These are phyloP conservation scores for Enteromius treurensis DNA, from an alignment of 2,797 vertebrate genomes.

Conservation along the genomic window DNA sequence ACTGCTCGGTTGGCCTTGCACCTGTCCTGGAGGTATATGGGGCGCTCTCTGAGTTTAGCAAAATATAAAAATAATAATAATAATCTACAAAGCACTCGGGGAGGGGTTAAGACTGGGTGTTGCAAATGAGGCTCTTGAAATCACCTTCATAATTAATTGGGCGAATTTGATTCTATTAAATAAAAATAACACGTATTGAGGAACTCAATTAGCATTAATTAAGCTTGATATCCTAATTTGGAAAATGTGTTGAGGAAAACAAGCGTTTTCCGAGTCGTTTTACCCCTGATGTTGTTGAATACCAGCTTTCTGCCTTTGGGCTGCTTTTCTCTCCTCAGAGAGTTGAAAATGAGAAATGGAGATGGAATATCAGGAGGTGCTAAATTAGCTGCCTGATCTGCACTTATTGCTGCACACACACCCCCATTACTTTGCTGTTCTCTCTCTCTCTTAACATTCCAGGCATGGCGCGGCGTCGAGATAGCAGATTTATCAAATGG, in stretches of 20 bases:
- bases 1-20: slow-evolving; percentile 51
- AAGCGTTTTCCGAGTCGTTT: slow-evolving; percentile 90
- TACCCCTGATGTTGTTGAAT: slow-evolving; percentile 89
- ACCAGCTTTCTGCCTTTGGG: slow-evolving; percentile 95
- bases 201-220: slow-evolving; percentile 99
- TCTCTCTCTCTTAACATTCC: slow-evolving; percentile 97
- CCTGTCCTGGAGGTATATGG: slow-evolving; percentile 54
- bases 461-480: slow-evolving; percentile 96
- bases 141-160: slow-evolving; percentile 99
- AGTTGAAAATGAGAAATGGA: slow-evolving; percentile 99
- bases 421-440: slow-evolving; percentile 91
- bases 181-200: slow-evolving; percentile 99
- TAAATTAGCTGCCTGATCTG: slow-evolving; percentile 99
- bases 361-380: slow-evolving; percentile 99
- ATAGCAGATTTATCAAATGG: slow-evolving; percentile 99
- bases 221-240: slow-evolving; percentile 99
- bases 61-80: slow-evolving; percentile 64
- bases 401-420: slow-evolving; percentile 99
- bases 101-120: slow-evolving; percentile 68
- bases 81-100: slow-evolving; percentile 62
- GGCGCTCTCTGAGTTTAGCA: slow-evolving; percentile 52
- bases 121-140: slow-evolving; percentile 98
- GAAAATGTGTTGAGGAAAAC: slow-evolving; percentile 98
- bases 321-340: slow-evolving; percentile 95
- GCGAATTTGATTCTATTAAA: slow-evolving; percentile 99